phyloP scores from a whole-genome alignment of 2,888 invertebrate genomes.

The Cerceris rybyensis region DNA sequence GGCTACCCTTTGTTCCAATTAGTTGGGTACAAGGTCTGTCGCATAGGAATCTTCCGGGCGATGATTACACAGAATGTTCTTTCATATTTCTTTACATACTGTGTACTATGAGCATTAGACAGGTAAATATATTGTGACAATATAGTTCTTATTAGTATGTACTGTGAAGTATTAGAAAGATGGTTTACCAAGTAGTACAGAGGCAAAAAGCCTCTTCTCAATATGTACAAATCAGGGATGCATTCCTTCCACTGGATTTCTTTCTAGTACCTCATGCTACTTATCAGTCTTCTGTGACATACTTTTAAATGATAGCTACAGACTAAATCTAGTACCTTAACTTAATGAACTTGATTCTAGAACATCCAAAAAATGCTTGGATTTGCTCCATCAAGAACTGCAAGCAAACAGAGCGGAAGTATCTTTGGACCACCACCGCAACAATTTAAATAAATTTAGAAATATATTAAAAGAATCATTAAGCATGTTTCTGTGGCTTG shows the following conservation, averaged over 20 bases:
- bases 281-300: neutral
- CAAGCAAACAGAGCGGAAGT: constrained; percentile 96
- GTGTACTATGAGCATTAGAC: constrained; percentile 99
- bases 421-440: constrained; percentile 92
- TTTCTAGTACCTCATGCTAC: too few species aligned
- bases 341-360: constrained; percentile 84
- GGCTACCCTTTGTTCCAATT: constrained; percentile 97
- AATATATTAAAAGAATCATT: constrained; percentile 12
- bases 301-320: constrained; percentile 10
- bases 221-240: too few species aligned
- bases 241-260: too few species aligned
- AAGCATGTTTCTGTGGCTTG: neutral
- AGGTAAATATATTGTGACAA: constrained; percentile 80
- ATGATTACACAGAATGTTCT: constrained; percentile 98
- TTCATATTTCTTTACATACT: constrained; percentile 99
- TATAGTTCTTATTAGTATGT: neutral
- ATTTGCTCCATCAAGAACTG: constrained; percentile 98
- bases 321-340: constrained; percentile 53
- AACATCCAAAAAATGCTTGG: constrained; percentile 98
- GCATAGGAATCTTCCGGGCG: constrained; percentile 97
- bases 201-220: too few species aligned
- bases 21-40: constrained; percentile 98
- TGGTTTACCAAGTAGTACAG: too few species aligned
- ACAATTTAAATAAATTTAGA: constrained; percentile 88
- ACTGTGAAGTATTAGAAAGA: too few species aligned